A percentile compares a stretch with the other conserved stretches of the same genome.
phyloP scores from a whole-genome alignment of 2,888 invertebrate species.

The Nomada fucata region DNA sequence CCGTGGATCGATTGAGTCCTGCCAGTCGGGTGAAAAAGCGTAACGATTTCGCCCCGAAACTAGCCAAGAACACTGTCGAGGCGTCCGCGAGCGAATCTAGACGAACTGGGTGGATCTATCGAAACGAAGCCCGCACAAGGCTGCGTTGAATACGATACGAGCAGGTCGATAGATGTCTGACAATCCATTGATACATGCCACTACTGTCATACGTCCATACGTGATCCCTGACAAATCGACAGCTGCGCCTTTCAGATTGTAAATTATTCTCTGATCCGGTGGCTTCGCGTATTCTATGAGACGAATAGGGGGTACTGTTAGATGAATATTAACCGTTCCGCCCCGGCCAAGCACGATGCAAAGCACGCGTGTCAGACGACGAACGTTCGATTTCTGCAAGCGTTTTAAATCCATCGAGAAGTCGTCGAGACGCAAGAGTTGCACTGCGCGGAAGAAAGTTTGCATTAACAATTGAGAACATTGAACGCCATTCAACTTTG shows the following conservation, averaged over 20 bases:
- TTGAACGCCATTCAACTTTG: too few species aligned
- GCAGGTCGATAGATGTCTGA: slow-evolving; percentile 6
- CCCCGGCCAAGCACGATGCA: too few species aligned
- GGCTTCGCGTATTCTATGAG: background rate
- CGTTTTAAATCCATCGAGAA: background rate
- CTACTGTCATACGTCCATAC: slow-evolving; percentile 20
- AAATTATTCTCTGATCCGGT: background rate
- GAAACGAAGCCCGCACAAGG: background rate
- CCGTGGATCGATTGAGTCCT: slow-evolving; percentile 16
- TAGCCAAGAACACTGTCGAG: slow-evolving; percentile 1
- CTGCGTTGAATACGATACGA: background rate
- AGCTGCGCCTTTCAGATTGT: slow-evolving; percentile 11
- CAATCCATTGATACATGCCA: slow-evolving; percentile 31
- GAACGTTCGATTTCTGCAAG: too few species aligned
- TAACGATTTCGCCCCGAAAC: too few species aligned
- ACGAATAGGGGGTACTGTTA: background rate
- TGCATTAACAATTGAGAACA: too few species aligned
- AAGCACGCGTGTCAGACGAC: too few species aligned
- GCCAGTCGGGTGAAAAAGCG: background rate
- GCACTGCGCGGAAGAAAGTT: background rate
- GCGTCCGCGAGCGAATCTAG: background rate
- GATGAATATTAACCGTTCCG: too few species aligned
- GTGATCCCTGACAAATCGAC: slow-evolving; percentile 21
- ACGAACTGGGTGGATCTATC: background rate
- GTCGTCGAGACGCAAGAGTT: background rate